These are phyloP conservation scores for Forbesichthys papilliferus DNA, from an alignment of 2,113 vertebrate genomes.

Conservation along the genomic window DNA sequence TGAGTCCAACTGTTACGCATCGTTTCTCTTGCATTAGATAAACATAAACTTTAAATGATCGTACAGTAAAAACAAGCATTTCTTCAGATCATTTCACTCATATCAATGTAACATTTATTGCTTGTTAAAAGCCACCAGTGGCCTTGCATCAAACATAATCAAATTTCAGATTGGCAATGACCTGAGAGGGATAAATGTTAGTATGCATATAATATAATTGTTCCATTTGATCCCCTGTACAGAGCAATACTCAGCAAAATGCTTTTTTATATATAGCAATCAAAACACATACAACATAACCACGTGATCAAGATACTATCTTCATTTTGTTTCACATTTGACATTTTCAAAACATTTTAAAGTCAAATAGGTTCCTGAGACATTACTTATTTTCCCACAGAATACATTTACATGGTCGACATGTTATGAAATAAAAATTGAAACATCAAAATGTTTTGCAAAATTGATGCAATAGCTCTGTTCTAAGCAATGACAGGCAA, in stretches of 20 bases:
- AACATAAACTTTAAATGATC: not conserved
- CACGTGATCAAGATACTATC: constrained; percentile 35
- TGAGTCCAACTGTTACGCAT: too few relatives aligned
- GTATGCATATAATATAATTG: constrained; percentile 31
- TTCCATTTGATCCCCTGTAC: constrained; percentile 41
- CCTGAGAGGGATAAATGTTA: constrained; percentile 30
- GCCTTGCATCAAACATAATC: constrained; percentile 64
- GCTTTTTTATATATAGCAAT: constrained; percentile 19
- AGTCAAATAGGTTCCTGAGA: constrained; percentile 53
- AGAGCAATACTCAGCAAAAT: constrained; percentile 35
- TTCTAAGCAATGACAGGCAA: constrained; percentile 42
- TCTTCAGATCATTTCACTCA: constrained; percentile 27
- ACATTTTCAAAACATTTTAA: constrained; percentile 30
- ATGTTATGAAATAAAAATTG: constrained; percentile 55
- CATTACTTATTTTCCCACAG: not conserved
- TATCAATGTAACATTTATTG: constrained; percentile 65
- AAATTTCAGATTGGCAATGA: constrained; percentile 51
- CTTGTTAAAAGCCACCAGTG: constrained; percentile 70
- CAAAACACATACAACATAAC: constrained; percentile 30
- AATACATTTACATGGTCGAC: constrained; percentile 66
- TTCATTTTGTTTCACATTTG: constrained; percentile 34
- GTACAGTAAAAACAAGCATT: constrained; percentile 4
- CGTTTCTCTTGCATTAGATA: not conserved
- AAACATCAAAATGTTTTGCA: constrained; percentile 51
- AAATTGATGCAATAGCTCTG: constrained; percentile 30